phyloP scores from a whole-genome alignment of 2,113 vertebrate species.

The Psettodes erumei region DNA sequence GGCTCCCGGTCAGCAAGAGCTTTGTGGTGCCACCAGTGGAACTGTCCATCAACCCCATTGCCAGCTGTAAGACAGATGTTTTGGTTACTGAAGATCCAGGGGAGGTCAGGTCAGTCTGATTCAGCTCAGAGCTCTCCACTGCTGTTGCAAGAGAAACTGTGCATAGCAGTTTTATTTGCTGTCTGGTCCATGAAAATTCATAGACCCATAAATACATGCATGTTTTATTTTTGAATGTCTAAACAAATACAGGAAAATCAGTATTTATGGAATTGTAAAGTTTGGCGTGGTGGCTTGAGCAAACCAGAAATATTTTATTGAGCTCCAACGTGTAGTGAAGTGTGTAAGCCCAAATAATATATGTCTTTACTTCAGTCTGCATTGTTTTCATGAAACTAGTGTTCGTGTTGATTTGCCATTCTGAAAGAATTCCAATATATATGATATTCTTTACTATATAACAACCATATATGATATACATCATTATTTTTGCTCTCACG shows the following conservation, averaged over 20 bases:
- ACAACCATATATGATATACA: not conserved
- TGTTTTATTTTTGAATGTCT: not conserved
- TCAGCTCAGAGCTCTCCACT: not conserved
- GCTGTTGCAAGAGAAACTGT: not conserved
- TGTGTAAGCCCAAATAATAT: not conserved
- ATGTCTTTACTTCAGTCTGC: not conserved
- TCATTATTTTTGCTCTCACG: not conserved
- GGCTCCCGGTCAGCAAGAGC: slow-evolving; percentile 99
- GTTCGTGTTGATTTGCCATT: not conserved
- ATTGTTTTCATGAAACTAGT: not conserved
- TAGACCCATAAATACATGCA: not conserved
- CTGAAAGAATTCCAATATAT: not conserved
- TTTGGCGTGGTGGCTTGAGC: not conserved
- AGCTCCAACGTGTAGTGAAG: not conserved
- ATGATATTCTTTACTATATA: not conserved
- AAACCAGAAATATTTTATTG: not conserved
- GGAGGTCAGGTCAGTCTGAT: slow-evolving; percentile 92
- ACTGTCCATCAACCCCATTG: slow-evolving; percentile 97
- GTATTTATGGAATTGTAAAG: not conserved
- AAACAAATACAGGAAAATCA: not conserved
- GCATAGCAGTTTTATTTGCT: not conserved
- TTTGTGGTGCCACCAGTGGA: slow-evolving; percentile 97
- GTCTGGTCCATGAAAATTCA: not conserved
- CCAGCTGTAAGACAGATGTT: slow-evolving; percentile 98
- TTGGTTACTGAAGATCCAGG: slow-evolving; percentile 96